Percentiles rank a stretch among this genome's conserved stretches.
phyloP scores from a whole-genome alignment of 1,140 invertebrate genomes.

The Neuroterus valhalla region DNA sequence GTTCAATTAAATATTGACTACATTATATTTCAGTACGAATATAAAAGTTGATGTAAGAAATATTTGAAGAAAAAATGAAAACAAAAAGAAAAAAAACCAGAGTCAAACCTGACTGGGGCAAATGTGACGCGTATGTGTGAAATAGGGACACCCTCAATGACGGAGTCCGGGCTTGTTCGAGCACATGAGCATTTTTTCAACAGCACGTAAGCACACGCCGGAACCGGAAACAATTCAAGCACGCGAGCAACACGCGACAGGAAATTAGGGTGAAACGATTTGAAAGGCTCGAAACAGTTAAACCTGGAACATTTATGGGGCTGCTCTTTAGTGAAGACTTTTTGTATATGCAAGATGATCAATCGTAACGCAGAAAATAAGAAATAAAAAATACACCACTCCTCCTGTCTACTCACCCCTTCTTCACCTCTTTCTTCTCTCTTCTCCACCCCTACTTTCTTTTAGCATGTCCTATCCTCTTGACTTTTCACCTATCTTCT shows the following conservation, averaged over 20 bases:
- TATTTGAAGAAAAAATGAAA: background rate
- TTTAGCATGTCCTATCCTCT: no score
- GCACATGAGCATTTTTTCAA: slow-evolving; percentile 37
- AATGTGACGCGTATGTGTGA: background rate
- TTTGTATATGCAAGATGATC: no score
- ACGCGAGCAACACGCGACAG: slow-evolving; percentile 54
- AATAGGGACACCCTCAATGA: background rate
- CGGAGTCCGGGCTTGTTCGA: slow-evolving; percentile 30
- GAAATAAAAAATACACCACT: no score
- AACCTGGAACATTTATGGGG: background rate
- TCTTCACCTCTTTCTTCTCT: no score
- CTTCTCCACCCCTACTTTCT: no score
- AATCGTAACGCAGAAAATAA: no score
- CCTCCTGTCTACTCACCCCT: no score
- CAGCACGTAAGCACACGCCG: slow-evolving; percentile 52
- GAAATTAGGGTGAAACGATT: slow-evolving; percentile 54
- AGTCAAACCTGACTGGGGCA: background rate
- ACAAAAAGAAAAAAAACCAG: background rate
- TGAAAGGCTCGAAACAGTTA: slow-evolving; percentile 2
- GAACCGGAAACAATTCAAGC: slow-evolving; percentile 63
- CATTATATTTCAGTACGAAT: no score
- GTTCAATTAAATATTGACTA: no score
- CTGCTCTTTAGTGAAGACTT: background rate
- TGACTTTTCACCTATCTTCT: no score
- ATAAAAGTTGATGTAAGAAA: no score